Conservation (phyloP, 2,797 vertebrate genomes). For the Cynodonichthys magdalenae region DNA sequence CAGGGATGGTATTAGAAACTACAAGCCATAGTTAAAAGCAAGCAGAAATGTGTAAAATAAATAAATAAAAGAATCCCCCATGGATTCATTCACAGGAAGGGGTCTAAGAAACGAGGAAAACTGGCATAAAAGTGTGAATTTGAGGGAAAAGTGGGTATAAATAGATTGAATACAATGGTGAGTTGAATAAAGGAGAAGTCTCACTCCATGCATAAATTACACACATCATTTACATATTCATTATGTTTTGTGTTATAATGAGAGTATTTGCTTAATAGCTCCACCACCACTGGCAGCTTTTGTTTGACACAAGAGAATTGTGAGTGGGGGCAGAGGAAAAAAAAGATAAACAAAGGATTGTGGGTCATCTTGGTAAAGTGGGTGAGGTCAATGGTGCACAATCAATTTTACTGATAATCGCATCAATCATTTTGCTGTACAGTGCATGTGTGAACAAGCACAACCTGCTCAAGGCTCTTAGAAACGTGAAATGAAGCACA, state of each 20-base stretch:
- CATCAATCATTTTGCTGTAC: conserved; percentile 51
- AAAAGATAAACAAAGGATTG: conserved; percentile 37
- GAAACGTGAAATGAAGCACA: conserved; percentile 50
- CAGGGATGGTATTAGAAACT: conserved; percentile 33
- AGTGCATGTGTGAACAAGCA: conserved; percentile 32
- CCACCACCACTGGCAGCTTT: conserved; percentile 72
- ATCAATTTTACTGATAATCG: conserved; percentile 58
- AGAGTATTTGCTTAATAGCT: conserved; percentile 81
- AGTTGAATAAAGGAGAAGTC: conserved; percentile 64
- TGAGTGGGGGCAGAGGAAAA: conserved; percentile 31
- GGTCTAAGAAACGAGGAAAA: conserved; percentile 53
- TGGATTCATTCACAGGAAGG: conserved; percentile 56
- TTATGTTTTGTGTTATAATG: conserved; percentile 85
- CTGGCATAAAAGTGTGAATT: conserved; percentile 47
- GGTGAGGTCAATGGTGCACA: conserved; percentile 55
- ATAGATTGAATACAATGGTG: conserved; percentile 68
- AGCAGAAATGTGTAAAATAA: conserved; percentile 34
- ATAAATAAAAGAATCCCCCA: conserved; percentile 39
- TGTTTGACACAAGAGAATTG: conserved; percentile 77
- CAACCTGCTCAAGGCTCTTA: conserved; percentile 35
- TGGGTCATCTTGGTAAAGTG: conserved; percentile 62
- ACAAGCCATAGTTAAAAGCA: conserved; percentile 37
- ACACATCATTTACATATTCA: conserved; percentile 84
- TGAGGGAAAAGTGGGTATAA: conserved; percentile 56
- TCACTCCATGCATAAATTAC: conserved; percentile 79